phyloP scores from a whole-genome alignment of 2,888 invertebrate genomes.

The Thumatha senex region DNA sequence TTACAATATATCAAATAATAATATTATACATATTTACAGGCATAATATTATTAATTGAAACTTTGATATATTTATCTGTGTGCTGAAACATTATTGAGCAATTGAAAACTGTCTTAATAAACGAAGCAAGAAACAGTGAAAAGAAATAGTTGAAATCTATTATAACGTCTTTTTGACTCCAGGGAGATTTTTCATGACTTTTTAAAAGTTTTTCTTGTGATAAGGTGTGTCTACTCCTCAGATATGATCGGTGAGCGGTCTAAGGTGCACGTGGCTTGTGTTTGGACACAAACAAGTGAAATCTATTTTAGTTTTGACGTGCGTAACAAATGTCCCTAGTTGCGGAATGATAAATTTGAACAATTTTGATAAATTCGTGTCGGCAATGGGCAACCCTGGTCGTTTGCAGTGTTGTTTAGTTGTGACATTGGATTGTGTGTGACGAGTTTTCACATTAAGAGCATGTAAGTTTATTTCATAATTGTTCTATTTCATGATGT shows the following conservation, averaged over 20 bases:
- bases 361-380: conserved; percentile 35
- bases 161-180: too few species aligned
- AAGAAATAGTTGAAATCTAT: too few species aligned
- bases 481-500: conserved; percentile 5
- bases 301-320: conserved; percentile 52
- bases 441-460: conserved; percentile 16
- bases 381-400: conserved; percentile 21
- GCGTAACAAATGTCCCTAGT: conserved; percentile 51
- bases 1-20: too few species aligned
- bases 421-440: conserved; percentile 15
- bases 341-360: conserved; percentile 47
- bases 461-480: conserved; percentile 27
- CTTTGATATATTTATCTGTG: too few species aligned
- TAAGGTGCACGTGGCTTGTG: conserved; percentile 52
- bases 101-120: too few species aligned
- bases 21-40: too few species aligned
- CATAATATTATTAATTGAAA: too few species aligned
- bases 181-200: too few species aligned
- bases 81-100: too few species aligned
- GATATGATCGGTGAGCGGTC: conserved; percentile 58
- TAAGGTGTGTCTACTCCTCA: conserved; percentile 45
- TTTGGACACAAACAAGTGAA: conserved; percentile 51
- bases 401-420: conserved; percentile 22
- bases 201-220: conserved; percentile 14
- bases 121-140: too few species aligned